These are phyloP conservation scores for Steinernema carpocapsae DNA, from an alignment of 2,888 invertebrate species.

Conservation along the genomic window DNA sequence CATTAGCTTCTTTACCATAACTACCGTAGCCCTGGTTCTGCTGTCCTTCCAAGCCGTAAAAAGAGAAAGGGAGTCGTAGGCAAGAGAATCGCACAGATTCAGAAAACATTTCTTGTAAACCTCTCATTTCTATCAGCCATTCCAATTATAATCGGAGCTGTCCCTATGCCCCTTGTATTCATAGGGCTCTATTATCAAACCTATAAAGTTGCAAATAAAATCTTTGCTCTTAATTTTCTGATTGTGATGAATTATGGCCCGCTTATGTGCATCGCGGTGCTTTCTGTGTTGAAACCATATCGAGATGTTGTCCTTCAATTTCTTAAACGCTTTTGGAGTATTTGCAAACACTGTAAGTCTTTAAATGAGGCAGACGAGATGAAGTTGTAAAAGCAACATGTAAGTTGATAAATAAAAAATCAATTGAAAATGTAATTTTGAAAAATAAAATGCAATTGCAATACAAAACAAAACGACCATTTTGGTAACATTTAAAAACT, in stretches of 20 bases:
- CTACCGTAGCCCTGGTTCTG: neutral
- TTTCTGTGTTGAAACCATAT: neutral
- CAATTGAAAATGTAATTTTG: too few species aligned
- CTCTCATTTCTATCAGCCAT: neutral
- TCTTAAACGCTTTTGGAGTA: too few species aligned
- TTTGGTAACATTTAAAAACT: too few species aligned
- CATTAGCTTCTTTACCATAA: neutral
- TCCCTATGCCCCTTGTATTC: neutral
- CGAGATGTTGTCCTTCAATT: neutral
- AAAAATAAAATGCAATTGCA: too few species aligned
- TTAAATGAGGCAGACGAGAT: too few species aligned
- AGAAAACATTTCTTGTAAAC: neutral
- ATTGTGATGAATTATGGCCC: conserved; percentile 3
- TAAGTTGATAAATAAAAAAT: too few species aligned
- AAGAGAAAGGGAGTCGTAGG: neutral
- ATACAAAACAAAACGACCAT: too few species aligned
- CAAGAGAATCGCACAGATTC: neutral
- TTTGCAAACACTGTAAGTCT: too few species aligned
- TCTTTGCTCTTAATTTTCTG: neutral
- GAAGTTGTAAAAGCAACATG: too few species aligned
- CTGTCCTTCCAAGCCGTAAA: neutral
- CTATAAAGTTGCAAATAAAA: neutral
- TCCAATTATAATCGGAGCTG: neutral
- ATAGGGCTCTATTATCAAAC: neutral
- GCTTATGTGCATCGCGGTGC: neutral